Percentiles rank a stretch among this genome's conserved stretches.
These are phyloP conservation scores for Sepiola atlantica DNA, from an alignment of 2,888 invertebrate genomes.

Conservation along the genomic window DNA sequence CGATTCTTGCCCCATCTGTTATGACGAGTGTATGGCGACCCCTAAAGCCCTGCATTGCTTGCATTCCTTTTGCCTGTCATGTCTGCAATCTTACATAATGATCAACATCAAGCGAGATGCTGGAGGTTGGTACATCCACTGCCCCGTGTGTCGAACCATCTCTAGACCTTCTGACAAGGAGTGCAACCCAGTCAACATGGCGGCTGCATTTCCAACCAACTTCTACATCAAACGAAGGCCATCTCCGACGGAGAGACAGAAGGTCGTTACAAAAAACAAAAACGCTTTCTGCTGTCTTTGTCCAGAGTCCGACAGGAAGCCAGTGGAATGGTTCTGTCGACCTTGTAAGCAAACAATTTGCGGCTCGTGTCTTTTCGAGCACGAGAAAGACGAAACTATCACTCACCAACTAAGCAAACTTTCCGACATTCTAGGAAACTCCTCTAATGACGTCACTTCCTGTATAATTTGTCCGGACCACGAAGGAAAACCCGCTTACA, in stretches of 20 bases:
- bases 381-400: neutral
- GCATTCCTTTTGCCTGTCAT: neutral
- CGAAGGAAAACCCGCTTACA: neutral
- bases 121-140: neutral
- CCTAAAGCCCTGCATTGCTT: neutral
- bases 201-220: neutral
- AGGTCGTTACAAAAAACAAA: neutral
- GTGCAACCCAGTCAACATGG: neutral
- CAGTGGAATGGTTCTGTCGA: neutral
- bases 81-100: neutral
- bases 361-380: neutral
- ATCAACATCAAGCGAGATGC: neutral
- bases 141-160: neutral
- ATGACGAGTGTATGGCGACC: neutral
- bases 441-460: neutral
- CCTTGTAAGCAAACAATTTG: neutral
- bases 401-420: neutral
- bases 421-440: neutral
- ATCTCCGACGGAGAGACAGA: neutral
- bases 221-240: neutral
- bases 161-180: neutral
- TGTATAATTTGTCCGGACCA: neutral
- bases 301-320: neutral
- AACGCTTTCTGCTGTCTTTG: neutral
- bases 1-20: neutral